Evolutionary conservation across 2,113 vertebrate species (phyloP), one percentile per base, ranked within the genome.

Genomic region (Tupaia chinensis): DNA sequence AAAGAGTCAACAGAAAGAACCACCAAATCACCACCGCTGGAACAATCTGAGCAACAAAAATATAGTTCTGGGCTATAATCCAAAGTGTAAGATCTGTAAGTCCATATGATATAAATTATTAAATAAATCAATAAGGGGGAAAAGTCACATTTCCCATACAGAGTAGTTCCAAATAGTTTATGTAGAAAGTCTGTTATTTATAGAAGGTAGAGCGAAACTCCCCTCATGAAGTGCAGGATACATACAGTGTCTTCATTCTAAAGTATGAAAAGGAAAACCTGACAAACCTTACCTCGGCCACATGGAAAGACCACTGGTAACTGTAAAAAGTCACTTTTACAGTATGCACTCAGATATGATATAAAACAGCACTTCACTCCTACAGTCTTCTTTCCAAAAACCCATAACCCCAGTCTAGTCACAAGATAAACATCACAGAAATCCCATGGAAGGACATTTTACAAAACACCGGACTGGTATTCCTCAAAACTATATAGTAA

Each of bases 401-500:
- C 56, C 58, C 2, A 12, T 2, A 78, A 89, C 25, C 20, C 32
- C 85, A 90, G 29, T 65, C 84, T 79, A 56, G 89, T 58, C 3
- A 44, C 16, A 27, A 95, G 68, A n/a, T 90, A 84, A 96, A 60
- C 14, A 86, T 53, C 34, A 94, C 66, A 76, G 11, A 94, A 84
- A 79, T 68, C 44, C 61, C 60, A 93, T 1, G 60, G 66, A 74
- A 60, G 56, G 12, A 65, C 9, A 44, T 53, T 70, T 23, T 74
- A 34, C 56, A 86, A 92, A 92, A 81, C 61, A 66, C 20, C 19
- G 58, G 19, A 81, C 16, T 20, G 69, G 19, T 34, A 81, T 17
- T 66, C 29, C 10, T 56, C n/a, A 79, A 81, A 95, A 93, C 77
- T 91, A 23, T 3, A 44, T 5, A 44, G 44, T 20, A 70, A 29